These are phyloP conservation scores for Paelopatides confundens DNA, from an alignment of 53 echinoderm and acorn worm species.

Conservation along the genomic window DNA sequence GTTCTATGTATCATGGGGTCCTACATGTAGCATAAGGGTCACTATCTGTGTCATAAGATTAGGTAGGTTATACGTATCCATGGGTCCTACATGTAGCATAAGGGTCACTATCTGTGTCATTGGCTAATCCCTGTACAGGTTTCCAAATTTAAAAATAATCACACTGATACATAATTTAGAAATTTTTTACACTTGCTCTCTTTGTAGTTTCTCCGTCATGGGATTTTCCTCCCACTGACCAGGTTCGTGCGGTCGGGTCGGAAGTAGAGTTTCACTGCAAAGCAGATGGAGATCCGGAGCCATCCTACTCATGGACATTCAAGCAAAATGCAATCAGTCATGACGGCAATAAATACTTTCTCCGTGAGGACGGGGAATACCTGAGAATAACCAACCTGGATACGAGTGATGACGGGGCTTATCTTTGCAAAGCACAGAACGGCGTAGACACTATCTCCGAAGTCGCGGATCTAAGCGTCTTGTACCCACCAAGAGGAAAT, in stretches of 20 bases:
- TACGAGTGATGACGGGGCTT: conserved; percentile 63
- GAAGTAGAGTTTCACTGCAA: conserved; percentile 71
- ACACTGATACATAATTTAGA: too few relatives aligned
- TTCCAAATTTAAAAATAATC: too few relatives aligned
- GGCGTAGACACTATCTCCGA: conserved; percentile 43
- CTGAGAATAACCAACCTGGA: conserved; percentile 71
- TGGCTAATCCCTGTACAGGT: too few relatives aligned
- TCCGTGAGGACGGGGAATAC: conserved; percentile 54
- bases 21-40: too few relatives aligned
- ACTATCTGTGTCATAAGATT: too few relatives aligned
- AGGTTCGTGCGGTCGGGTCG: conserved; percentile 59
- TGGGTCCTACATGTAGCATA: too few relatives aligned
- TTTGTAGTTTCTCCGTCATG: conserved; percentile 62
- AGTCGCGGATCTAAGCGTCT: conserved; percentile 67
- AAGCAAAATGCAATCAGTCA: too few relatives aligned
- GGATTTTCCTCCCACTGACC: conserved; percentile 56
- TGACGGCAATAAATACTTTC: conserved; percentile 55
- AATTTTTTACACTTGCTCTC: neutral
- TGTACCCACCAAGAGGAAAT: conserved; percentile 71
- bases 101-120: too few relatives aligned
- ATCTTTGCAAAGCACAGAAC: conserved; percentile 76
- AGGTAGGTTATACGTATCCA: too few relatives aligned
- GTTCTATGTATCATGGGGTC: too few relatives aligned
- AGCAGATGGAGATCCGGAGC: conserved; percentile 81
- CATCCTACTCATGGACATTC: conserved; percentile 79